A percentile compares a stretch with the other conserved stretches of the same genome.
These are phyloP conservation scores for Rhynchonycteris naso DNA, from an alignment of 2,797 vertebrate genomes.

Conservation along the genomic window DNA sequence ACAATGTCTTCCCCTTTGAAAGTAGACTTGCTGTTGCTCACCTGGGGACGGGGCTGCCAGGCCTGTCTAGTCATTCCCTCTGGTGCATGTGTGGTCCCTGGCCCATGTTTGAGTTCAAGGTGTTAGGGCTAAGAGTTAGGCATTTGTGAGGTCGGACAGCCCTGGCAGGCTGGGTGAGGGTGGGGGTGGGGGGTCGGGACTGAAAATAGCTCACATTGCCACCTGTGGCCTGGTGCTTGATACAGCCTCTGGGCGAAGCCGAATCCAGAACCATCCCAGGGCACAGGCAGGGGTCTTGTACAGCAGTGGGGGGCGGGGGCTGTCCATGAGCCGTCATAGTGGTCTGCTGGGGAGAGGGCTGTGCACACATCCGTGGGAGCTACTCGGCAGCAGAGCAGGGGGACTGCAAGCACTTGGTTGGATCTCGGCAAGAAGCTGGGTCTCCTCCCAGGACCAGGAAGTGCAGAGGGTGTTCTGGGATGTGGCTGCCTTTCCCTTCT, in stretches of 20 bases:
- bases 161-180: background rate
- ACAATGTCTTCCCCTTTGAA: background rate
- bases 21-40: background rate
- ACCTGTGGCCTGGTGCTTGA: background rate
- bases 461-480: background rate
- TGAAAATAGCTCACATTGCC: fast-evolving
- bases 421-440: background rate
- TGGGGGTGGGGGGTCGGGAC: too few relatives aligned
- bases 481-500: background rate
- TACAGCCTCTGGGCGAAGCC: fast-evolving
- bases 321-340: fast-evolving
- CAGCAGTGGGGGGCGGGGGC: fast-evolving
- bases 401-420: background rate
- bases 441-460: fast-evolving
- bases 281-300: background rate
- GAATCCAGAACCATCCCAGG: background rate
- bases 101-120: background rate
- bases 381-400: too few relatives aligned
- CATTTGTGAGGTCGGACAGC: background rate
- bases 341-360: background rate
- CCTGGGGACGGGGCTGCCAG: fast-evolving
- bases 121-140: too few relatives aligned
- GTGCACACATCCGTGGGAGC: background rate
- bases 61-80: background rate
- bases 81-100: background rate